phyloP scores from a whole-genome alignment of 2,113 vertebrate genomes.

The Prionailurus viverrinus region DNA sequence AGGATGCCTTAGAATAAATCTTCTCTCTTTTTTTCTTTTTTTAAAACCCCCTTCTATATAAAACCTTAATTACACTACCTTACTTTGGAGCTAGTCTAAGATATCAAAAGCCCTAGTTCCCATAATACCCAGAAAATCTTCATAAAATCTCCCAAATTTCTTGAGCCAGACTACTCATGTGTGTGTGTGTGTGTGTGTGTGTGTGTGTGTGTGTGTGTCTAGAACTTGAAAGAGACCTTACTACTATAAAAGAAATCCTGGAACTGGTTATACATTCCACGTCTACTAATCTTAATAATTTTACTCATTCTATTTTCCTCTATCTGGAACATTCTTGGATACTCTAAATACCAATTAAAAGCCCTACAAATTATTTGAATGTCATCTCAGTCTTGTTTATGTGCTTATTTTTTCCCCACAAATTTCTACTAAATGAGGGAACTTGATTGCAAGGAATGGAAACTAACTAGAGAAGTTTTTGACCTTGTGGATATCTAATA shows the following conservation, averaged over 20 bases:
- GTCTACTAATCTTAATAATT: background rate
- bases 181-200: too few species aligned
- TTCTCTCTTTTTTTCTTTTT: background rate
- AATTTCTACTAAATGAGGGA: background rate
- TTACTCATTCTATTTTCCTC: background rate
- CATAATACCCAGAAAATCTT: background rate
- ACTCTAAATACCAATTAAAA: background rate
- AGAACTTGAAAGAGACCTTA: background rate
- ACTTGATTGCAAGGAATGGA: background rate
- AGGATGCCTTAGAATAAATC: background rate
- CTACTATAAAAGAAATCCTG: background rate
- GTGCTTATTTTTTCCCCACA: background rate
- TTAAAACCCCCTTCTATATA: background rate
- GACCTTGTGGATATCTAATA: background rate
- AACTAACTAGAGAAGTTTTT: background rate
- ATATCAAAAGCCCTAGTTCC: background rate
- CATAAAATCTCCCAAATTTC: background rate
- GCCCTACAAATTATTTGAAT: background rate
- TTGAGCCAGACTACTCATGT: background rate
- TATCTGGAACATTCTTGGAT: background rate
- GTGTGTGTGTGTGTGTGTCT: background rate
- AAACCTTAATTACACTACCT: background rate
- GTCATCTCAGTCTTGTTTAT: background rate
- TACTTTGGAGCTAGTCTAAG: background rate
- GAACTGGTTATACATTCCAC: background rate